Evolutionary conservation across 2,113 vertebrate species (phyloP), one percentile per base, ranked within the genome.

Genomic region (Bagarius yarrelli): DNA sequence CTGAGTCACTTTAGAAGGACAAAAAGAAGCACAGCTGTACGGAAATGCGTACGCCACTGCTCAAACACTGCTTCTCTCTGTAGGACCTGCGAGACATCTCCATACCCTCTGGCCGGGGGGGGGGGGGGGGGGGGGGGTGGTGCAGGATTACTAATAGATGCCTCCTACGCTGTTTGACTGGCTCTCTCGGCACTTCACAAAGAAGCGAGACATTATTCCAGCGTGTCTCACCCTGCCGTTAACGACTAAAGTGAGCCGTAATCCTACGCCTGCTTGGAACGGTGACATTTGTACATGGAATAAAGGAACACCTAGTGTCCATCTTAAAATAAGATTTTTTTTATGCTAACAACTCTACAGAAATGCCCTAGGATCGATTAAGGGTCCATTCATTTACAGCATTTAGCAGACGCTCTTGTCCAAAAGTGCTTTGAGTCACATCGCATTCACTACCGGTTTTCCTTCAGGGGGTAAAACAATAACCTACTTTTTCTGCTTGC

Each of bases 61-160:
- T 84, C 72, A 82, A 76, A 86, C 85, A 83, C 81, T 66, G 82
- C 77, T 81, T 71, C 81, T 79, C 83, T 78, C 83, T 72, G 83
- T 75, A 73, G 84, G 82, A 85, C 81, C 82, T 79, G 81, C 70
- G 81, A 88, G 81, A 83, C 66, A 71, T 64, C 83, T 83, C 82
- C 77, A 82, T 86, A 85, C 85, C 86, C 87, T 88, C 66, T 77
- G 73, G 86, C 84, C 85, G 76, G 84, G 70, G 69, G 59, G 82
- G 78, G 5, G 44, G 44, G 5, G 4, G 44, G 44, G 44, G 5
- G 44, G 44, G 44, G 44, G 44, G 5, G 5, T 5, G 11, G 5
- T 47, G 83, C n/a, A 87, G 75, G 86, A 87, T 87, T 82, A 86
- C 79, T 87, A 87, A 87, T 88, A 83, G 85, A 84, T 74, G 73